These are phyloP conservation scores for Epicauta chinensis DNA, from an alignment of 1,140 invertebrate species.

Conservation along the genomic window DNA sequence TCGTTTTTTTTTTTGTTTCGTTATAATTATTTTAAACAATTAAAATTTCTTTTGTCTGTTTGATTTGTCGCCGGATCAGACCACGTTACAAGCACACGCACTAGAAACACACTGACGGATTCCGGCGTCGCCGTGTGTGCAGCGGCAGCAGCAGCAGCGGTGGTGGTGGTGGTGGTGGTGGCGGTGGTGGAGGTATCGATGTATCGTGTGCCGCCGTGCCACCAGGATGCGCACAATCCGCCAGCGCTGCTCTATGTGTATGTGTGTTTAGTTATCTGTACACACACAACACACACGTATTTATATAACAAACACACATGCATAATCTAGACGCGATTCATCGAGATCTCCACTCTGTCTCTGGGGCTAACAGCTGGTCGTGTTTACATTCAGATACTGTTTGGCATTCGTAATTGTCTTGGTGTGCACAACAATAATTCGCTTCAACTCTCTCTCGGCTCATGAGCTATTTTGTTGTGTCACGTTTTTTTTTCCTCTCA, in stretches of 20 bases:
- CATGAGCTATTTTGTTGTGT: too few relatives aligned
- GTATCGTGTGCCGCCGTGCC: constrained; percentile 10
- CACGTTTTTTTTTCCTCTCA: too few relatives aligned
- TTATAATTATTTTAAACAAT: too few relatives aligned
- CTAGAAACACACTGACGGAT: constrained; percentile 25
- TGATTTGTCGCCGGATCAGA: too few relatives aligned
- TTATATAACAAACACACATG: too few relatives aligned
- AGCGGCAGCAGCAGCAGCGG: background rate
- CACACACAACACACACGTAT: too few relatives aligned
- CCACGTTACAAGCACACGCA: constrained; percentile 23
- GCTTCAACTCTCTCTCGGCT: too few relatives aligned
- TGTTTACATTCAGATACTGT: constrained; percentile 12
- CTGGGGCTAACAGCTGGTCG: constrained; percentile 15
- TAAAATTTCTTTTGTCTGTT: too few relatives aligned
- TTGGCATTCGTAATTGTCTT: constrained; percentile 8
- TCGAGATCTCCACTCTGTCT: constrained; percentile 16
- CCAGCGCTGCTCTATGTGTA: constrained; percentile 4
- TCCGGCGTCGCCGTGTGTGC: too few relatives aligned
- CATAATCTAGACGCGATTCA: too few relatives aligned
- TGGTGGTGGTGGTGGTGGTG: background rate
- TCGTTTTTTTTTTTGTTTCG: too few relatives aligned
- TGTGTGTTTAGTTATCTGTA: too few relatives aligned
- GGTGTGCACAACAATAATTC: background rate
- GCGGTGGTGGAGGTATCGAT: constrained; percentile 22
- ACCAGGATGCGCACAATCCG: constrained; percentile 2